Conservation (phyloP, 2,113 vertebrate species). For the Odocoileus virginianus region DNA sequence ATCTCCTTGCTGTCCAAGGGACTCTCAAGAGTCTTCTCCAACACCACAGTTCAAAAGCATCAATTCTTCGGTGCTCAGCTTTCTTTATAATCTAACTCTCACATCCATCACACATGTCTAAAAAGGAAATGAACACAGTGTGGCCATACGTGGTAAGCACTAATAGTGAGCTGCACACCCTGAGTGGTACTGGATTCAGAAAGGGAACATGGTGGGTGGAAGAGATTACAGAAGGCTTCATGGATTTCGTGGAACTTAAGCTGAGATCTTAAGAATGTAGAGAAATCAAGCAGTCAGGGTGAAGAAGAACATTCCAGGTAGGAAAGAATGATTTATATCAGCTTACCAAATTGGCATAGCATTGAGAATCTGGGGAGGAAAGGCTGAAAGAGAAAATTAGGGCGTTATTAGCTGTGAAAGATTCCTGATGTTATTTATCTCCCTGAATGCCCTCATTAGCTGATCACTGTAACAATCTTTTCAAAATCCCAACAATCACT, state of each 20-base stretch:
- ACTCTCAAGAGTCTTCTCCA: too few relatives aligned
- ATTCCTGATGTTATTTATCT: not conserved
- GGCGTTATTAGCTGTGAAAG: not conserved
- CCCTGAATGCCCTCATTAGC: not conserved
- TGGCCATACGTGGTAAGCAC: not conserved
- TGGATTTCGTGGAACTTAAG: not conserved
- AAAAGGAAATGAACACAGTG: not conserved
- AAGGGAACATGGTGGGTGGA: not conserved
- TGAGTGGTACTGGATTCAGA: not conserved
- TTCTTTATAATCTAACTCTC: too few relatives aligned
- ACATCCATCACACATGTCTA: not conserved
- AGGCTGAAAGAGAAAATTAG: not conserved
- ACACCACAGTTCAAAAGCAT: too few relatives aligned
- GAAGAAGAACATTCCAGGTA: not conserved
- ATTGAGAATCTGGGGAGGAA: not conserved
- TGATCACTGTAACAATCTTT: not conserved
- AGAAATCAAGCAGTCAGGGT: not conserved
- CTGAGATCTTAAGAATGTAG: not conserved
- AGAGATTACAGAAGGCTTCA: not conserved
- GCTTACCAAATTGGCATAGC: not conserved
- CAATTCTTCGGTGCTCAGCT: too few relatives aligned
- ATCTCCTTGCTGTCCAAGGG: too few relatives aligned
- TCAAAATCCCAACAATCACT: not conserved
- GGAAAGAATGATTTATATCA: not conserved
- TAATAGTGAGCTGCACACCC: not conserved